These are phyloP conservation scores for Nudaria mundana DNA, from an alignment of 2,888 invertebrate species.

Conservation along the genomic window DNA sequence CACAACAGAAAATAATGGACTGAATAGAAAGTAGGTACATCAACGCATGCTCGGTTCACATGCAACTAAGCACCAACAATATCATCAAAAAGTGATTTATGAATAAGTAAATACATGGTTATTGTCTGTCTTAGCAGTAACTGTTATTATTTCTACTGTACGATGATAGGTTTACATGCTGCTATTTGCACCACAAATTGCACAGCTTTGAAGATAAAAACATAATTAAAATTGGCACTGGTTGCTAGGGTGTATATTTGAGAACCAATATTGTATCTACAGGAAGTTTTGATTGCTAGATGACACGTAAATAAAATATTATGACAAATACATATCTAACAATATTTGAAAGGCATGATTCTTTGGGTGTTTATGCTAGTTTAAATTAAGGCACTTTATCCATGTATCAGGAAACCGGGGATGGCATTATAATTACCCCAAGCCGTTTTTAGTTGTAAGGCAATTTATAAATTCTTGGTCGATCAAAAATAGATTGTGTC, in stretches of 20 bases:
- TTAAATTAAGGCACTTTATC: too few species aligned
- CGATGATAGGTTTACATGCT: conserved; percentile 10
- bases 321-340: too few species aligned
- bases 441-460: too few species aligned
- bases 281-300: background rate
- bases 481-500: too few species aligned
- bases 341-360: too few species aligned
- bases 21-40: conserved; percentile 52
- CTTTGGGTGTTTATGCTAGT: too few species aligned
- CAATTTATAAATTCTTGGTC: too few species aligned
- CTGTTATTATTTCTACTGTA: conserved; percentile 24
- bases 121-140: too few species aligned
- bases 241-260: conserved; percentile 2
- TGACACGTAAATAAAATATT: background rate
- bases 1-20: conserved; percentile 41
- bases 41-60: conserved; percentile 39
- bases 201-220: conserved; percentile 1
- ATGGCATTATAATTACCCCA: too few species aligned
- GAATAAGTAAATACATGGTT: conserved; percentile 14
- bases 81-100: conserved; percentile 37
- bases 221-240: background rate
- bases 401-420: too few species aligned
- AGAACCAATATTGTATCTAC: background rate
- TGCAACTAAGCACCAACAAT: conserved; percentile 31
- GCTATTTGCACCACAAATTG: conserved; percentile 8